Evolutionary conservation across 2,888 invertebrate species (phyloP).

Genomic region (Sicus ferrugineus): DNA sequence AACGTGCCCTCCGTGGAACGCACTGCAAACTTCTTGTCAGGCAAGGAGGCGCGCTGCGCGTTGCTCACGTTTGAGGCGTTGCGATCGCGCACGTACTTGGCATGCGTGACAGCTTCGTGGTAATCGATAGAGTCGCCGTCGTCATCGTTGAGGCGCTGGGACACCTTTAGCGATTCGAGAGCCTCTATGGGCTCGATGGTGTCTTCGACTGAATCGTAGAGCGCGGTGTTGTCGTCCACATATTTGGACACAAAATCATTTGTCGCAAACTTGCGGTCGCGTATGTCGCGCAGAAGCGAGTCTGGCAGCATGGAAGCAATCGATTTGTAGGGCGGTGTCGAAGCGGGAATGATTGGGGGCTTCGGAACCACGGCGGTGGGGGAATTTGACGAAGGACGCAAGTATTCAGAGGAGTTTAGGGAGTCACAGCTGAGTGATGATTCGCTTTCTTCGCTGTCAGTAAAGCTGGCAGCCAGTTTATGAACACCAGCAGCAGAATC

Average conservation of each 20-base stretch:
- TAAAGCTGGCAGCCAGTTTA: constrained; percentile 67
- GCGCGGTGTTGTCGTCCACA: neutral
- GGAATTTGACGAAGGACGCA: constrained; percentile 55
- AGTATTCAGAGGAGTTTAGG: constrained; percentile 76
- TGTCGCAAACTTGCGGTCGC: constrained; percentile 67
- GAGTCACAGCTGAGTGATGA: constrained; percentile 85
- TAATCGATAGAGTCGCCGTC: neutral
- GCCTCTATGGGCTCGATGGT: neutral
- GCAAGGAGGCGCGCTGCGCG: constrained; percentile 43
- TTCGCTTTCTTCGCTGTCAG: constrained; percentile 71
- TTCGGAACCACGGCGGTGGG: constrained; percentile 60
- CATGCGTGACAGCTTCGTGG: constrained; percentile 30
- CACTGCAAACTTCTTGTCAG: constrained; percentile 47
- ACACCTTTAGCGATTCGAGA: neutral
- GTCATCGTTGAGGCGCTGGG: constrained; percentile 12
- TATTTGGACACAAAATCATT: constrained; percentile 44
- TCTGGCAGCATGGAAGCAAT: constrained; percentile 69
- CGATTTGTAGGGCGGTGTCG: constrained; percentile 36
- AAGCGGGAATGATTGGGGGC: constrained; percentile 46
- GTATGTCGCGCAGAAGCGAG: constrained; percentile 74
- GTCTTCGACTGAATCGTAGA: neutral
- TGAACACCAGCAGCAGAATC: constrained; percentile 59
- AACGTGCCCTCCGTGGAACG: constrained; percentile 47
- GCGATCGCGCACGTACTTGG: constrained; percentile 39
- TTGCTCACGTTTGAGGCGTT: constrained; percentile 12